Percentiles rank a stretch among this genome's conserved stretches.
Evolutionary conservation across 2,113 vertebrate genomes (phyloP).

Genomic region (Neopipo cinnamomea): DNA sequence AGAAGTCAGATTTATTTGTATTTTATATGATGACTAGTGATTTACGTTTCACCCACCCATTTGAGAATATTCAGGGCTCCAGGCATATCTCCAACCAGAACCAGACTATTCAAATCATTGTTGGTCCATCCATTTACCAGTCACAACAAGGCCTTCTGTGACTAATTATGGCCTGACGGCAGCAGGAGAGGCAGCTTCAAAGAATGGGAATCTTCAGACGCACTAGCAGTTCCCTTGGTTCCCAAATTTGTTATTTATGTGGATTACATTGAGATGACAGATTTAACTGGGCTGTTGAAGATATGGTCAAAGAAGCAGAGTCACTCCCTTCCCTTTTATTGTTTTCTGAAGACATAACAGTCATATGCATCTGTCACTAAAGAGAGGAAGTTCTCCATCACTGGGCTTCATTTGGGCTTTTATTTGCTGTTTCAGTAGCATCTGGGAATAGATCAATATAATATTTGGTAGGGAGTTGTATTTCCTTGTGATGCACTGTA

Average conservation of each 20-base stretch:
- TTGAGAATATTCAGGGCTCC: slow-evolving; percentile 16
- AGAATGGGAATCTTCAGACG: slow-evolving; percentile 1
- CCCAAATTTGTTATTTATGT: slow-evolving; percentile 45
- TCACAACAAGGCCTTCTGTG: slow-evolving; percentile 38
- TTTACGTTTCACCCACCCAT: slow-evolving; percentile 30
- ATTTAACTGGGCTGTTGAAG: slow-evolving; percentile 56
- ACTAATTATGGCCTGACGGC: slow-evolving; percentile 46
- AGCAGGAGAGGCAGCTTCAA: slow-evolving; percentile 55
- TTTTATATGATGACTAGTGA: slow-evolving; percentile 35
- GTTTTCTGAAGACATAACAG: slow-evolving; percentile 46
- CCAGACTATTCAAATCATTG: slow-evolving; percentile 27
- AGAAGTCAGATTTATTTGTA: slow-evolving; percentile 38
- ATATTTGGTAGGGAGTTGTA: slow-evolving; percentile 17
- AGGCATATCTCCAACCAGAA: background rate
- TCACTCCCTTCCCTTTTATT: slow-evolving; percentile 54
- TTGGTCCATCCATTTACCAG: slow-evolving; percentile 35
- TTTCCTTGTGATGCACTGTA: slow-evolving; percentile 1
- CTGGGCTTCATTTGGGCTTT: slow-evolving; percentile 20
- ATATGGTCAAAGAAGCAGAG: slow-evolving; percentile 9
- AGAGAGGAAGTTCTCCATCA: slow-evolving; percentile 43
- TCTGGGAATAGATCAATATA: slow-evolving; percentile 43
- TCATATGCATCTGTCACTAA: slow-evolving; percentile 3
- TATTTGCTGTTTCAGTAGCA: slow-evolving; percentile 42
- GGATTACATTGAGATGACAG: slow-evolving; percentile 56
- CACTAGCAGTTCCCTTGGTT: slow-evolving; percentile 25